These are phyloP conservation scores for Odontocolon sp. DNA, from an alignment of 2,888 invertebrate species.

Conservation along the genomic window DNA sequence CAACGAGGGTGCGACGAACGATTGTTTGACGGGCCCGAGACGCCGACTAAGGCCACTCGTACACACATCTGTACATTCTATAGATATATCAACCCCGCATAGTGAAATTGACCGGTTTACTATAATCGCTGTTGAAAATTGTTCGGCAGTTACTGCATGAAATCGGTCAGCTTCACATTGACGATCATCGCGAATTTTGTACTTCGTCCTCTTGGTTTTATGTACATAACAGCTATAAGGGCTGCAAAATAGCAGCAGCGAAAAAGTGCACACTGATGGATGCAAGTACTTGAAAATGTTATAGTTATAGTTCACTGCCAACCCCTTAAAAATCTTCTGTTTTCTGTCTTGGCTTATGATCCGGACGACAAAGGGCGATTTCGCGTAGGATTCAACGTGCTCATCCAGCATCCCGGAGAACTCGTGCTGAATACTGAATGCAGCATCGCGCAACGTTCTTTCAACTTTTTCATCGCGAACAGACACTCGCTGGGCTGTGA, in stretches of 20 bases:
- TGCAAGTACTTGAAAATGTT: constrained; percentile 55
- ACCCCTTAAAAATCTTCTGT: constrained; percentile 16
- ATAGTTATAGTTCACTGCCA: constrained; percentile 7
- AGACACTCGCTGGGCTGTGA: constrained; percentile 7
- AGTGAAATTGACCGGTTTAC: too few species aligned
- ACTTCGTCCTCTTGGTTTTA: too few species aligned
- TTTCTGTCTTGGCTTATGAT: constrained; percentile 24
- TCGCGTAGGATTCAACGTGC: constrained; percentile 34
- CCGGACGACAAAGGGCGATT: constrained; percentile 44
- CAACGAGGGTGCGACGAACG: constrained; percentile 68
- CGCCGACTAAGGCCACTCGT: constrained; percentile 60
- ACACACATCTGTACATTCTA: constrained; percentile 61
- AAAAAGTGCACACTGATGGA: constrained; percentile 9
- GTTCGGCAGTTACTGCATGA: neutral
- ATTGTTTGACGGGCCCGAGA: constrained; percentile 70
- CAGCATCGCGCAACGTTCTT: constrained; percentile 10
- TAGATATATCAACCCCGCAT: neutral
- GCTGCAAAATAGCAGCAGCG: constrained; percentile 35
- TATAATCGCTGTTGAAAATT: neutral
- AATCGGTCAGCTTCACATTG: neutral
- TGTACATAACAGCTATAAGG: constrained; percentile 18
- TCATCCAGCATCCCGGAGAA: constrained; percentile 13
- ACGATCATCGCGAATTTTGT: too few species aligned
- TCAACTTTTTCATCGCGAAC: constrained; percentile 22
- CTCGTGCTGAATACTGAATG: neutral